Conservation (phyloP, 2,797 vertebrate species). For the Alcedo atthis region DNA sequence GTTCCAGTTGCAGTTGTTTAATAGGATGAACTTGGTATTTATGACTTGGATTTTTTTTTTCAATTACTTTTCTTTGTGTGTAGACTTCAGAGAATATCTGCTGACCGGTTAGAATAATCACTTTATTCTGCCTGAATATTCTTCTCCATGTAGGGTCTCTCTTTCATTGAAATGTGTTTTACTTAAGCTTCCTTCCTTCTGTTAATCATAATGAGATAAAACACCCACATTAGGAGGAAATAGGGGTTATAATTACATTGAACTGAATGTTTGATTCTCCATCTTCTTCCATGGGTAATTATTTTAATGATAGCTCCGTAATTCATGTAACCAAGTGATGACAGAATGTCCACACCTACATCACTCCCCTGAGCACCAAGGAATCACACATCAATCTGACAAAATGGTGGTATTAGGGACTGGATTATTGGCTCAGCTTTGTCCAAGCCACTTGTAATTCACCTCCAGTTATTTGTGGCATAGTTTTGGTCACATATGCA, state of each 20-base stretch:
- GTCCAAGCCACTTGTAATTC: constrained; percentile 9
- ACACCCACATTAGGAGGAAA: constrained; percentile 25
- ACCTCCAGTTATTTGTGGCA: not conserved
- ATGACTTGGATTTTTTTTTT: not conserved
- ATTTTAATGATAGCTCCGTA: constrained; percentile 26
- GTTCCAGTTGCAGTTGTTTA: not conserved
- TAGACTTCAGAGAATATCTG: not conserved
- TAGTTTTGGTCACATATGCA: constrained; percentile 4
- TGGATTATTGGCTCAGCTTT: not conserved
- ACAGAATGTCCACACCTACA: not conserved
- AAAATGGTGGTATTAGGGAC: constrained; percentile 24
- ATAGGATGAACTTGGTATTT: not conserved
- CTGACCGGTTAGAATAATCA: not conserved
- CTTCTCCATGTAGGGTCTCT: not conserved
- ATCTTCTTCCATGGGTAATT: constrained; percentile 38
- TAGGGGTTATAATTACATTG: constrained; percentile 17
- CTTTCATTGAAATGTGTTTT: not conserved
- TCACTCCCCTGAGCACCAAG: not conserved
- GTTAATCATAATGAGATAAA: constrained; percentile 1
- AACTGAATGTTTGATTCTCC: constrained; percentile 45
- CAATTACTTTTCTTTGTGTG: not conserved
- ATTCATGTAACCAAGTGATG: constrained; percentile 6
- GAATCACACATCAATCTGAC: constrained; percentile 28
- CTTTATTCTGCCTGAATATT: not conserved
- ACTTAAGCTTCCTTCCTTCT: not conserved